These are phyloP conservation scores for Ciconia stormi DNA, from an alignment of 2,113 vertebrate species.

Conservation along the genomic window DNA sequence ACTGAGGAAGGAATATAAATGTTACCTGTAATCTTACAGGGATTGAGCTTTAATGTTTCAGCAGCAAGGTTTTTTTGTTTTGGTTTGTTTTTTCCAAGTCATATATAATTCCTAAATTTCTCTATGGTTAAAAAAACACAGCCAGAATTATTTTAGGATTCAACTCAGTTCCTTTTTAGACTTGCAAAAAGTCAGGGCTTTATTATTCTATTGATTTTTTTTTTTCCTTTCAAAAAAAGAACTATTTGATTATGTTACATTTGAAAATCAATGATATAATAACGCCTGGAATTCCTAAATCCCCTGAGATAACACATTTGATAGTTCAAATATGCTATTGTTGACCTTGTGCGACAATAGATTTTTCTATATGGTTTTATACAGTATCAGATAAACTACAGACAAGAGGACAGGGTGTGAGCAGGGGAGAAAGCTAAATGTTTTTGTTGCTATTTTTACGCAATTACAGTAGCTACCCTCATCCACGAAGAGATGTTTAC, in stretches of 20 bases:
- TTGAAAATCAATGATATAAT: neutral
- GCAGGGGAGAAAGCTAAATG: neutral
- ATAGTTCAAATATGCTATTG: neutral
- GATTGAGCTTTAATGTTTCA: neutral
- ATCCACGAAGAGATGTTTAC: fast-evolving
- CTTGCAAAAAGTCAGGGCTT: neutral
- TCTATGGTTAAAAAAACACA: neutral
- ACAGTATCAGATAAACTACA: neutral
- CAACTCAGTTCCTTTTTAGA: neutral
- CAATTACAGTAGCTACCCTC: neutral
- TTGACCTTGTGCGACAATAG: neutral
- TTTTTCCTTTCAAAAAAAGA: neutral
- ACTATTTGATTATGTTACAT: neutral
- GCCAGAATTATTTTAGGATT: neutral
- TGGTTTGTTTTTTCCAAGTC: fast-evolving
- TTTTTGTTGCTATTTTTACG: neutral
- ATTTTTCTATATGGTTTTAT: neutral
- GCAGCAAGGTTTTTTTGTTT: neutral
- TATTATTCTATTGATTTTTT: neutral
- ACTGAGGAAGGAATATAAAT: neutral
- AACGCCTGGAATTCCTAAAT: neutral
- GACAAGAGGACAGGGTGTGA: neutral
- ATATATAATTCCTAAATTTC: neutral
- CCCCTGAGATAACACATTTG: neutral
- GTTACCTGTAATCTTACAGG: neutral